phyloP scores from a whole-genome alignment of 2,888 invertebrate genomes.

The Drosophila mayaguana region DNA sequence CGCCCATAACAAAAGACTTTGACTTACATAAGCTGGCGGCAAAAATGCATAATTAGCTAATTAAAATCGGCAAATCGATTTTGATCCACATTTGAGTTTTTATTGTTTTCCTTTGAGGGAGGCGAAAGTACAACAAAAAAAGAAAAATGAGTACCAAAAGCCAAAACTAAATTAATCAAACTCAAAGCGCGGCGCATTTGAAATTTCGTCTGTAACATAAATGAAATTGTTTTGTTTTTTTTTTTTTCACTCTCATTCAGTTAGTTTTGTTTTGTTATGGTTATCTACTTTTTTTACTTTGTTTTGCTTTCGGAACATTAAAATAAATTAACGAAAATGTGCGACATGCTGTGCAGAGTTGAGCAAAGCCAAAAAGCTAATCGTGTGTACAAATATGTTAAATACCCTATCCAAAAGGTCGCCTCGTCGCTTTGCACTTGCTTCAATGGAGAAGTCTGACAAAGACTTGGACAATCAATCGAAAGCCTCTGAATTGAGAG shows the following conservation, averaged over 20 bases:
- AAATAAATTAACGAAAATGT: constrained; percentile 59
- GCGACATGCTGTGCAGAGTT: constrained; percentile 63
- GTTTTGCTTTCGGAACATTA: constrained; percentile 18
- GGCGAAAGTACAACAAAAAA: constrained; percentile 50
- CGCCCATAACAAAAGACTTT: constrained; percentile 1
- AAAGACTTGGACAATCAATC: not conserved
- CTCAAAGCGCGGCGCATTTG: constrained; percentile 65
- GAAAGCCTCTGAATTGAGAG: not conserved
- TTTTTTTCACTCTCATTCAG: constrained; percentile 1
- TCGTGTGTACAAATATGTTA: constrained; percentile 31
- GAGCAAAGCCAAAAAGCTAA: constrained; percentile 25
- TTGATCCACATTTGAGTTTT: constrained; percentile 36
- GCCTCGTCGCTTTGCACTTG: not conserved
- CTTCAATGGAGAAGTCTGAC: not conserved
- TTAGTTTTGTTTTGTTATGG: constrained; percentile 8
- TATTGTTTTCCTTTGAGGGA: constrained; percentile 19
- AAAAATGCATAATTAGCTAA: constrained; percentile 53
- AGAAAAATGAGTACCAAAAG: constrained; percentile 39
- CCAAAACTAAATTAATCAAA: constrained; percentile 66
- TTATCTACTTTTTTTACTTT: not conserved
- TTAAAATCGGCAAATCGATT: constrained; percentile 48
- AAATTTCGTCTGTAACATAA: constrained; percentile 38
- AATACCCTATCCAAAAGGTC: constrained; percentile 23
- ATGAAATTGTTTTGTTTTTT: constrained; percentile 27
- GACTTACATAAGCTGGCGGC: constrained; percentile 41